Evolutionary conservation across 2,113 vertebrate genomes (phyloP).

Genomic region (Eonycteris spelaea): DNA sequence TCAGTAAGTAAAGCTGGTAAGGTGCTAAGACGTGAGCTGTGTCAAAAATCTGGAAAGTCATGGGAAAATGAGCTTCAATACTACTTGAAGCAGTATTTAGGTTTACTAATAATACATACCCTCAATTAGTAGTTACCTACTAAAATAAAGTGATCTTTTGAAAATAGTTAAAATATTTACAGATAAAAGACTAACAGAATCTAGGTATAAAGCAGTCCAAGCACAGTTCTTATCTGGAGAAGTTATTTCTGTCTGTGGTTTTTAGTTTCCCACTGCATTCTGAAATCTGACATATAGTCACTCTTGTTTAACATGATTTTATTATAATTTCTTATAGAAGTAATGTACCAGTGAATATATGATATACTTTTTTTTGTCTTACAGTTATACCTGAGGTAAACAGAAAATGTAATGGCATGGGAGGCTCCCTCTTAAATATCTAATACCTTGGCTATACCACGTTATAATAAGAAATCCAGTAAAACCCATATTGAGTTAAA

Average conservation of each 20-base stretch:
- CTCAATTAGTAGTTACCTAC: not conserved
- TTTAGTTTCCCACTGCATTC: not conserved
- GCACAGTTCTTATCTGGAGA: not conserved
- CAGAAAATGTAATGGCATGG: not conserved
- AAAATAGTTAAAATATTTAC: not conserved
- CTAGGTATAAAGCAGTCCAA: not conserved
- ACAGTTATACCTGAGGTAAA: not conserved
- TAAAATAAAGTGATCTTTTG: not conserved
- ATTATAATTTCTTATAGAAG: not conserved
- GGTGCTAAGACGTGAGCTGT: not conserved
- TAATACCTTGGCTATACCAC: not conserved
- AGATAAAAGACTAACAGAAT: not conserved
- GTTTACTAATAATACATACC: not conserved
- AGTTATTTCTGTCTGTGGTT: not conserved
- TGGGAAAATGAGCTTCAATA: not conserved
- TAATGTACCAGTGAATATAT: not conserved
- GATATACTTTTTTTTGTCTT: not conserved
- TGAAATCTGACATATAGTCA: not conserved
- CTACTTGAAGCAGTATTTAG: not conserved
- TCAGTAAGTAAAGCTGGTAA: constrained; percentile 28
- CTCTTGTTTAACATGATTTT: not conserved
- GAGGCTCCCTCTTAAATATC: not conserved
- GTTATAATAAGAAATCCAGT: not conserved
- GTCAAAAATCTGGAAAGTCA: not conserved
- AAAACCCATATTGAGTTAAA: not conserved